Conservation (phyloP, 2,797 vertebrate genomes). For the Carapus acus region DNA sequence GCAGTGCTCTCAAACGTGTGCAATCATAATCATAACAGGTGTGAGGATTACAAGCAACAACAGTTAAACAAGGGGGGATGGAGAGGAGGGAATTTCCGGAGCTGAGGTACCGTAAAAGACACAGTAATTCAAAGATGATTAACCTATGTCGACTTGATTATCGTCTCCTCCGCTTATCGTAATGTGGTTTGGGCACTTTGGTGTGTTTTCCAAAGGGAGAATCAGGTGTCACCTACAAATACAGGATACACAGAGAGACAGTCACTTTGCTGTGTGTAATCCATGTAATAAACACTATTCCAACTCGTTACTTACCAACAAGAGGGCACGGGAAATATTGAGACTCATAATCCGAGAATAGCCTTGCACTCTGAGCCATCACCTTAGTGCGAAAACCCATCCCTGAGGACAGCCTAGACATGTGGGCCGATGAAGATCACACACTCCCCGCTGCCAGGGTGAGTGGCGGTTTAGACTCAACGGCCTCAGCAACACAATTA, state of each 20-base stretch:
- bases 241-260: neutral
- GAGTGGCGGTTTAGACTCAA: slow-evolving; percentile 19
- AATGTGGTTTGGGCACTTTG: neutral
- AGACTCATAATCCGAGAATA: slow-evolving; percentile 44
- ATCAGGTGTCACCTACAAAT: neutral
- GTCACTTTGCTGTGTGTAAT: neutral
- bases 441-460: slow-evolving; percentile 38
- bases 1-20: slow-evolving; percentile 43
- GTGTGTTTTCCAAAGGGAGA: neutral
- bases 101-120: slow-evolving; percentile 33
- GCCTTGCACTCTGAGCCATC: slow-evolving; percentile 30
- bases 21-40: slow-evolving; percentile 53
- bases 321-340: slow-evolving; percentile 45
- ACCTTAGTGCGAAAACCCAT: slow-evolving; percentile 53
- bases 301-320: slow-evolving; percentile 43
- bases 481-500: slow-evolving; percentile 19
- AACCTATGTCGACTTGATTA: neutral
- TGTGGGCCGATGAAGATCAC: slow-evolving; percentile 37
- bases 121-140: neutral
- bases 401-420: slow-evolving; percentile 30
- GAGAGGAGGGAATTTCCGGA: slow-evolving; percentile 28
- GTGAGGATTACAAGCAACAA: slow-evolving; percentile 24
- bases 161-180: neutral
- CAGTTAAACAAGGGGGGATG: slow-evolving; percentile 10
- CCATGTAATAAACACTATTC: slow-evolving; percentile 29